These are phyloP conservation scores for Sebastes dallii DNA, from an alignment of 2,797 vertebrate genomes.

Conservation along the genomic window DNA sequence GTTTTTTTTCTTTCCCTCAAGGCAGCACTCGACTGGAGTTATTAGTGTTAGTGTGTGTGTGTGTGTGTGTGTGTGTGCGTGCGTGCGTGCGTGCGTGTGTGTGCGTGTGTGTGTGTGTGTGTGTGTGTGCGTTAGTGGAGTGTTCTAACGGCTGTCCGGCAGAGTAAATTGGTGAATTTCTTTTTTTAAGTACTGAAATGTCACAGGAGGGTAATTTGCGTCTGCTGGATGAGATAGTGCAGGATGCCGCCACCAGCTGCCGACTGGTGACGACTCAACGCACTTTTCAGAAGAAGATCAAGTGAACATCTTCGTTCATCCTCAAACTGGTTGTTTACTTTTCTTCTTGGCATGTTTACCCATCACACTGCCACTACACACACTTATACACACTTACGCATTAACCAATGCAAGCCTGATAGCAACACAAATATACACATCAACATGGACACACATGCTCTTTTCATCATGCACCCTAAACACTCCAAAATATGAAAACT, in stretches of 20 bases:
- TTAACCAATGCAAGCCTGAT: not conserved
- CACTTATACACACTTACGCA: not conserved
- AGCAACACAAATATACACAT: not conserved
- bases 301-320: constrained; percentile 4
- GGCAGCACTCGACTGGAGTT: constrained; percentile 27
- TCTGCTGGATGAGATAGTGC: constrained; percentile 52
- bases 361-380: not conserved
- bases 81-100: too few species aligned
- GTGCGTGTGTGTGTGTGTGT: not conserved
- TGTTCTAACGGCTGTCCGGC: not conserved
- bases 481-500: not conserved
- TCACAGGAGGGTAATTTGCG: constrained; percentile 60
- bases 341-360: not conserved
- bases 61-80: too few species aligned
- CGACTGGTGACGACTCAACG: constrained; percentile 16
- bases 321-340: constrained; percentile 1
- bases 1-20: not conserved
- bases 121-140: not conserved
- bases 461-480: not conserved
- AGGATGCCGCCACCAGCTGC: constrained; percentile 8
- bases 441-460: not conserved
- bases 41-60: not conserved
- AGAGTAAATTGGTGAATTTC: constrained; percentile 50
- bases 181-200: constrained; percentile 64
- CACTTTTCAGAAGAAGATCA: constrained; percentile 6